Evolutionary conservation across 2,797 vertebrate genomes (phyloP), one percentile per base, ranked within the genome.

Genomic region (Tragelaphus oryx): DNA sequence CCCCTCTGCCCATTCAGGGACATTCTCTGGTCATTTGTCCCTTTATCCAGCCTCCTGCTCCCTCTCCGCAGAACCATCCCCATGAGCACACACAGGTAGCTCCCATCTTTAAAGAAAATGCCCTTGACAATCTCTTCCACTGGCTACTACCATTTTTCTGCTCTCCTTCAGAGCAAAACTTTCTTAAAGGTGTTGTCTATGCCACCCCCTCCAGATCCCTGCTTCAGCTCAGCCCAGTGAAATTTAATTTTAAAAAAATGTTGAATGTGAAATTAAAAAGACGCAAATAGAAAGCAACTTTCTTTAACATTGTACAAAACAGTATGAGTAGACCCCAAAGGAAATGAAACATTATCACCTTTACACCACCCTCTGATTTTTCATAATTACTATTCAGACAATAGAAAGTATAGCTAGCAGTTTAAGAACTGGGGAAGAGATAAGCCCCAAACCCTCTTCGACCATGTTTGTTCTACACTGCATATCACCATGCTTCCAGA

Each of bases 401-500:
- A 93, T 17, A 97, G 80, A 95, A 98, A 97, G 89, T 87, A 6
- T 20, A 95, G 80, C 95, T 59, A 80, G 87, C 89, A 91, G 62
- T 96, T 98, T 93, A 95, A 83, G 82, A 59, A 59, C 11, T 26
- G 75, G 54, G 28, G 60, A 96, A 94, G 65, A 95, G 52, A 97
- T 80, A 24, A 92, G 97, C 90, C 52, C 92, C 89, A 95, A 97
- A 96, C 96, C 82, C 87, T 85, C 92, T 97, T 81, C 74, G 60
- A 20, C 96, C 97, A 98, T 92, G 89, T 18, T 9, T 97, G 97
- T 87, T 96, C 97, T 97, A 96, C 96, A 82, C 97, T 91, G 96
- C 94, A 91, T 97, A 97, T 97, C 98, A 98, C 98, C 98, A 98
- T 97, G 98, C 98, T 98, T 98, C 98, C 98, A 98, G 99, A 99